These are phyloP conservation scores for Tenebrio molitor DNA, from an alignment of 1,140 invertebrate species.

Conservation along the genomic window DNA sequence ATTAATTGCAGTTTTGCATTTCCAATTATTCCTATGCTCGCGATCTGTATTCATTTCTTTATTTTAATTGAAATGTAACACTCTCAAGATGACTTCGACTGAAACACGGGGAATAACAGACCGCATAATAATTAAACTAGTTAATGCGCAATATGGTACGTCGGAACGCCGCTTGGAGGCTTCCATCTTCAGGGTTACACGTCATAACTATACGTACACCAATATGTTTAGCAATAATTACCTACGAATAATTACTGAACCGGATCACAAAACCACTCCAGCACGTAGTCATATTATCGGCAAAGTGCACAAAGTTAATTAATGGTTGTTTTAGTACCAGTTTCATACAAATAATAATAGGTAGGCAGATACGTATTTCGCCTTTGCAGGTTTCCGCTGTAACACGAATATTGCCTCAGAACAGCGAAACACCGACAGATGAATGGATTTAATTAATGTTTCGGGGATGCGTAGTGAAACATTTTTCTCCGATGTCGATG, in stretches of 20 bases:
- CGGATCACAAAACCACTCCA: conserved; percentile 1
- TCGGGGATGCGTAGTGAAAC: not conserved
- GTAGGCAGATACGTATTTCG: not conserved
- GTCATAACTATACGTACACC: not conserved
- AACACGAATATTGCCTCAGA: not conserved
- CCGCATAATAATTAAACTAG: not conserved
- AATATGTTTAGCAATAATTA: not conserved
- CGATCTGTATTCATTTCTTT: no score
- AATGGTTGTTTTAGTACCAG: not conserved
- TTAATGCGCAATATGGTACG: not conserved
- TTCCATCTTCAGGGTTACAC: not conserved
- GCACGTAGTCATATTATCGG: not conserved
- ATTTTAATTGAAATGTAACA: no score
- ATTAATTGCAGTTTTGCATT: no score
- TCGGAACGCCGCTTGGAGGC: not conserved
- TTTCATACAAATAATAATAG: not conserved
- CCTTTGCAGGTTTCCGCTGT: not conserved
- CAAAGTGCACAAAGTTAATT: conserved; percentile 12
- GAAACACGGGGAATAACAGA: not conserved
- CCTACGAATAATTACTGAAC: conserved; percentile 10
- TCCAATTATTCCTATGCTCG: no score
- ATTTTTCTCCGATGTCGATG: not conserved
- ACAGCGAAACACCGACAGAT: no score
- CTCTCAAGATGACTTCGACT: no score
- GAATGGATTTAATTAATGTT: conserved; percentile 1